Percentiles rank a stretch among this genome's conserved stretches.
These are phyloP conservation scores for Pediacus dermestoides DNA, from an alignment of 2,888 invertebrate genomes.

Conservation along the genomic window DNA sequence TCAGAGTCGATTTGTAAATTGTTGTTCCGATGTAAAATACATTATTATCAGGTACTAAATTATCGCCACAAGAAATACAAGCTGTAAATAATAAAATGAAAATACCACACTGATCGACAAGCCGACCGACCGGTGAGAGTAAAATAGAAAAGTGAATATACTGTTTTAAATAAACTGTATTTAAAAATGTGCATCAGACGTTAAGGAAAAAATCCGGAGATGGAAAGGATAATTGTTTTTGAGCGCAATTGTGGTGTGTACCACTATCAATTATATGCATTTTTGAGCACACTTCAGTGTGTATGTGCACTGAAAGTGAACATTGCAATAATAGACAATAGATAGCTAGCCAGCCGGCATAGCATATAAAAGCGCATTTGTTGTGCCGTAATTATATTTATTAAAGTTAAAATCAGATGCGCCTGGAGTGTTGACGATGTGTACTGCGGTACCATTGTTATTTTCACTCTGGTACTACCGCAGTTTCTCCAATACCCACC, in stretches of 20 bases:
- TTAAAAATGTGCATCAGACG: too few relatives aligned
- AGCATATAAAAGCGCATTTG: conserved; percentile 4
- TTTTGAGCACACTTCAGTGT: conserved; percentile 12
- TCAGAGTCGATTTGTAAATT: too few relatives aligned
- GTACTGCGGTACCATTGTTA: conserved; percentile 6
- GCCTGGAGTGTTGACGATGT: conserved; percentile 10
- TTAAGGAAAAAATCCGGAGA: conserved; percentile 8
- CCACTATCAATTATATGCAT: conserved; percentile 13
- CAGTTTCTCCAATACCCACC: conserved; percentile 10
- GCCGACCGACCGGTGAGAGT: too few relatives aligned
- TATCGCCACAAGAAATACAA: too few relatives aligned
- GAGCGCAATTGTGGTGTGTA: conserved; percentile 12
- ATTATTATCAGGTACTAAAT: too few relatives aligned
- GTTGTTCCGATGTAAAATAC: too few relatives aligned
- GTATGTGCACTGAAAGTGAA: background rate
- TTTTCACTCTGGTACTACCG: conserved; percentile 10
- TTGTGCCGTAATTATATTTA: conserved; percentile 1
- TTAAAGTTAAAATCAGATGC: conserved; percentile 10
- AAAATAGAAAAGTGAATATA: too few relatives aligned
- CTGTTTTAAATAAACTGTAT: too few relatives aligned
- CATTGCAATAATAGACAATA: too few relatives aligned
- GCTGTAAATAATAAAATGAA: too few relatives aligned
- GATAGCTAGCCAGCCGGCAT: too few relatives aligned
- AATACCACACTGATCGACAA: too few relatives aligned
- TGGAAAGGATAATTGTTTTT: conserved; percentile 15